phyloP scores from a whole-genome alignment of 2,113 vertebrate species.

The Takifugu flavidus region DNA sequence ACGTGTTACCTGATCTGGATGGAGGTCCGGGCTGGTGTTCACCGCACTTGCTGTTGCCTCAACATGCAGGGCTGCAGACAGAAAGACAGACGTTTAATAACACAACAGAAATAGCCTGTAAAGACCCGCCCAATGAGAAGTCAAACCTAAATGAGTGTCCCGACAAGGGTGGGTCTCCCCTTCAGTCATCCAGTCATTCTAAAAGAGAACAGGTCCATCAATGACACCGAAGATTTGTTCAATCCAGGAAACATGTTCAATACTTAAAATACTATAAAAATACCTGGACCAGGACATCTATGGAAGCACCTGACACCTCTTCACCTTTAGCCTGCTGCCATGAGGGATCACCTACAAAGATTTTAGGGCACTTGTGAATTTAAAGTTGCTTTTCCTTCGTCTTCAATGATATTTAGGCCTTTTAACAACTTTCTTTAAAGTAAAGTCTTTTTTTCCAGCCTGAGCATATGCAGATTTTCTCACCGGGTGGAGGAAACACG shows the following conservation, averaged over 20 bases:
- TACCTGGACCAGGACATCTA: background rate
- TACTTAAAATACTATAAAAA: too few relatives aligned
- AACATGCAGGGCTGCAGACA: slow-evolving; percentile 9
- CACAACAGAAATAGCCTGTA: too few relatives aligned
- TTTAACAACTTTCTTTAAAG: background rate
- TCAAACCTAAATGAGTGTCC: slow-evolving; percentile 27
- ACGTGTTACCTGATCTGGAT: slow-evolving; percentile 21
- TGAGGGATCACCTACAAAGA: slow-evolving; percentile 9
- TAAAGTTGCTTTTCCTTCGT: too few relatives aligned
- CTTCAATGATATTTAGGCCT: too few relatives aligned
- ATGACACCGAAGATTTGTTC: background rate
- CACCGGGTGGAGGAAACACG: slow-evolving; percentile 23
- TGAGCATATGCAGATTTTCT: slow-evolving; percentile 8
- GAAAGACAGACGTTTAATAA: background rate
- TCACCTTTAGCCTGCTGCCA: slow-evolving; percentile 10
- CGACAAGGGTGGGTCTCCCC: background rate
- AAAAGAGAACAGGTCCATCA: slow-evolving; percentile 22
- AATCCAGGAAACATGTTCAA: background rate
- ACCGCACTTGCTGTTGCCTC: slow-evolving; percentile 1
- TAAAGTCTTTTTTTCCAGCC: background rate
- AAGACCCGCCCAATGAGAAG: background rate
- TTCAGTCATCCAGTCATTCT: slow-evolving; percentile 18
- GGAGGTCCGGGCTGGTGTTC: background rate
- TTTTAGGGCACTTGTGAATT: background rate
- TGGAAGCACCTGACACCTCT: background rate